Evolutionary conservation across 2,113 vertebrate genomes (phyloP).

Genomic region (Oryzias melastigma): DNA sequence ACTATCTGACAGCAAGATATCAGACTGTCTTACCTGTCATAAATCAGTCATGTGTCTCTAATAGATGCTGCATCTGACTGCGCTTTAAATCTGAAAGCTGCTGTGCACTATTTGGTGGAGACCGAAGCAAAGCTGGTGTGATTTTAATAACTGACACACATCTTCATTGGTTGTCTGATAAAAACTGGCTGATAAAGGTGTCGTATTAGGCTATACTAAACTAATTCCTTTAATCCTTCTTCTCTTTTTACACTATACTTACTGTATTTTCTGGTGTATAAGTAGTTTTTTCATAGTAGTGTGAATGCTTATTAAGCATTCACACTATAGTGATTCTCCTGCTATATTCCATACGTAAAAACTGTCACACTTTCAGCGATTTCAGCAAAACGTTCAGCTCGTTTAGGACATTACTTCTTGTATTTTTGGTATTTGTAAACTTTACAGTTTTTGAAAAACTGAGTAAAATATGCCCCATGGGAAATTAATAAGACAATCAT

Average conservation of each 20-base stretch:
- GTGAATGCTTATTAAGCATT: too few relatives aligned
- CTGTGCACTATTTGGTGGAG: not conserved
- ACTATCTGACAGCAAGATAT: conserved; percentile 7
- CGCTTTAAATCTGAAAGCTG: not conserved
- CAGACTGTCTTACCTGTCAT: not conserved
- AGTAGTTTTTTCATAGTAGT: too few relatives aligned
- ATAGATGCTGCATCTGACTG: not conserved
- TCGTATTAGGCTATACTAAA: conserved; percentile 18
- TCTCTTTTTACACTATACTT: conserved; percentile 12
- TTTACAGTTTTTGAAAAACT: too few relatives aligned
- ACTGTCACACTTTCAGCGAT: too few relatives aligned
- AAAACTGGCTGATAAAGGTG: not conserved
- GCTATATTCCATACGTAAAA: too few relatives aligned
- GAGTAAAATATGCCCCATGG: too few relatives aligned
- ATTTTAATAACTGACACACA: not conserved
- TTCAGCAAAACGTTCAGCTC: too few relatives aligned
- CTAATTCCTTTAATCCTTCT: conserved; percentile 17
- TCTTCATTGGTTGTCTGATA: not conserved
- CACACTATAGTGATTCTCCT: too few relatives aligned
- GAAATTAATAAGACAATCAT: too few relatives aligned
- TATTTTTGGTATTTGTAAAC: too few relatives aligned
- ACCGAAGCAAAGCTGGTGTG: not conserved
- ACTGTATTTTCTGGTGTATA: too few relatives aligned
- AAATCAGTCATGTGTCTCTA: not conserved
- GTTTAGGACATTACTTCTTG: too few relatives aligned